These are phyloP conservation scores for Elegia similella DNA, from an alignment of 2,888 invertebrate genomes.

Conservation along the genomic window DNA sequence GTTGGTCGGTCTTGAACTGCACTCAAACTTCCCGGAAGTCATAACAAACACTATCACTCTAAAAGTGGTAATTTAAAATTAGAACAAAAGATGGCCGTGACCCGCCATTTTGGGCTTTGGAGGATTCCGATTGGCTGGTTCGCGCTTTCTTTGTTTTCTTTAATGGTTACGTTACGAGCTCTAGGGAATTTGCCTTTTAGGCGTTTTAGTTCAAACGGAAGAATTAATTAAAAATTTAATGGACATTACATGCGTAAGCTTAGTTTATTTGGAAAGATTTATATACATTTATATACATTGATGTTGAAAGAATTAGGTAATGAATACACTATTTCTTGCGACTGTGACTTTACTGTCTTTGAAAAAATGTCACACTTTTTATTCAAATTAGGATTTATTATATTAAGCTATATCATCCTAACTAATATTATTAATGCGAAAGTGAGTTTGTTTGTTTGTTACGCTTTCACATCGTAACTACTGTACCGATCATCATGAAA, in stretches of 20 bases:
- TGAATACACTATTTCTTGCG: too few relatives aligned
- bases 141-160: constrained; percentile 13
- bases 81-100: constrained; percentile 33
- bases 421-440: too few relatives aligned
- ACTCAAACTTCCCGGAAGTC: too few relatives aligned
- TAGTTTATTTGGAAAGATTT: not conserved
- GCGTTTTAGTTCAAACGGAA: constrained; percentile 6
- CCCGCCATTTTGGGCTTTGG: constrained; percentile 17
- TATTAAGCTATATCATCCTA: too few relatives aligned
- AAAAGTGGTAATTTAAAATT: constrained; percentile 19
- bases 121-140: constrained; percentile 1
- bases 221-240: constrained; percentile 11
- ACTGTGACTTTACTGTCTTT: too few relatives aligned
- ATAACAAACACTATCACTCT: constrained; percentile 15
- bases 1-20: too few relatives aligned
- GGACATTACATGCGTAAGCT: not conserved
- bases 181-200: constrained; percentile 13
- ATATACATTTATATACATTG: not conserved
- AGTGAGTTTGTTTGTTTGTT: too few relatives aligned
- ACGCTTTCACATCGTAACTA: too few relatives aligned
- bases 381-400: too few relatives aligned
- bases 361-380: too few relatives aligned
- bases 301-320: too few relatives aligned
- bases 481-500: too few relatives aligned
- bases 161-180: constrained; percentile 3